phyloP scores from a whole-genome alignment of 2,113 vertebrate genomes.

The Naja naja region DNA sequence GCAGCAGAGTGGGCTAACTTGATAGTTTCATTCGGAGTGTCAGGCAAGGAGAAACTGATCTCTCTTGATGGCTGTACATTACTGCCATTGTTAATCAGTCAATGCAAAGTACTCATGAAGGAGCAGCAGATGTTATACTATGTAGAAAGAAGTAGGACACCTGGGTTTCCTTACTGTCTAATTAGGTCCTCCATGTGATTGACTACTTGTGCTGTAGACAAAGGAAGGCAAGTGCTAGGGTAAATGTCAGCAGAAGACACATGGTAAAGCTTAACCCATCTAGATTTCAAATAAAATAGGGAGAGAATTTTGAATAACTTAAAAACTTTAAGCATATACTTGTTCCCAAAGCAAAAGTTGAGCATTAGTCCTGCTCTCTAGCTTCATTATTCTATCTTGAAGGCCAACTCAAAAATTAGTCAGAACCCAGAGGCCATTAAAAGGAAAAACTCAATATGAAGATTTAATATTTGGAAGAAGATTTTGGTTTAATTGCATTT shows the following conservation, averaged over 20 bases:
- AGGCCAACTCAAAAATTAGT: not conserved
- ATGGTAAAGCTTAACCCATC: constrained; percentile 6
- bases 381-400: not conserved
- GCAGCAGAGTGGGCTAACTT: constrained; percentile 5
- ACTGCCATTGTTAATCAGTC: constrained; percentile 66
- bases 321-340: not conserved
- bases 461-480: not conserved
- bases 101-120: constrained; percentile 63
- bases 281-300: constrained; percentile 38
- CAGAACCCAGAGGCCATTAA: not conserved
- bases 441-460: not conserved
- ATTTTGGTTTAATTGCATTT: not conserved
- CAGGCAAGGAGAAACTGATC: constrained; percentile 38
- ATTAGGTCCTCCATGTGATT: constrained; percentile 71
- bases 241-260: constrained; percentile 56
- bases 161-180: constrained; percentile 70
- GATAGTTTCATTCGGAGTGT: not conserved
- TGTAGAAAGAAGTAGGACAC: constrained; percentile 63
- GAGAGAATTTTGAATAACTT: constrained; percentile 33
- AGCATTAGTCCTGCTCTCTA: not conserved
- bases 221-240: constrained; percentile 53
- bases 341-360: not conserved
- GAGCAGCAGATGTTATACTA: constrained; percentile 68
- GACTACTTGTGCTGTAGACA: constrained; percentile 65
- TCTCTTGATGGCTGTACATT: constrained; percentile 59